Base-by-base conservation (phyloP, 2,888 invertebrate genomes). In the Imbricaverruca yamaguchii region DNA sequence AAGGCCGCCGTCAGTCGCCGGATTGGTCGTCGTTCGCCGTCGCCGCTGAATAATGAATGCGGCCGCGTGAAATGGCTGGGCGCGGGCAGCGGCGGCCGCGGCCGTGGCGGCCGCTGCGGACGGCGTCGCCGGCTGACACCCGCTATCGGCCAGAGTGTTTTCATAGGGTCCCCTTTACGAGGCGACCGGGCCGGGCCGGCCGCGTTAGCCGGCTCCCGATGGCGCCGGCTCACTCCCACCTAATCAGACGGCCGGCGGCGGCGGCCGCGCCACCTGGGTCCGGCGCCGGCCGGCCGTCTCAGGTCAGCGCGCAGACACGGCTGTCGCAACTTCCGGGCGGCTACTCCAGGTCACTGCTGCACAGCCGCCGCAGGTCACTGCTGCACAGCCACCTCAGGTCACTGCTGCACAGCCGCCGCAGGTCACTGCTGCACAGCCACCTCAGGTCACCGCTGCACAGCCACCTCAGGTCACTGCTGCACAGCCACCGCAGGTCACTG, bases 21-120 rank as follows among this genome's bases (percentile, higher is more conserved):
- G 69, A 69, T 39, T 69, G 69, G 69, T 15, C 69, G 25, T 23
- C 39, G 7, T 4, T 39, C 15, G 15, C 21, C 13, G 69, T 12
- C 39, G 65, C 13, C 25, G 25, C 69, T 69, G 69, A 69, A 69
- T 69, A 39, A 69, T 69, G 69, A 69, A 69, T 69, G 69, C 39
- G 15, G 59, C 15, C 12, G 69, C 69, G 25, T 69, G 69, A 69
- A 69, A 69, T 23, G 65, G n/a, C n/a, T 18, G 18, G 10, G 65
- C 2, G 23, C 65, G 23, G 65, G 23, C 67, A 13, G 69, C 69
- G 39, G 39, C 69, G 69, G 3, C 7, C 4, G 15, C 59, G 1
- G 69, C 65, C 39, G 69, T 9, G 67, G 67, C 12, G 15, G 25
- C 69, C 69, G 12, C 13, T 23, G n/a, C 23, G 23, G 1, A 9